Conservation (phyloP, 2,113 vertebrate genomes). For the Butorides virescens region DNA sequence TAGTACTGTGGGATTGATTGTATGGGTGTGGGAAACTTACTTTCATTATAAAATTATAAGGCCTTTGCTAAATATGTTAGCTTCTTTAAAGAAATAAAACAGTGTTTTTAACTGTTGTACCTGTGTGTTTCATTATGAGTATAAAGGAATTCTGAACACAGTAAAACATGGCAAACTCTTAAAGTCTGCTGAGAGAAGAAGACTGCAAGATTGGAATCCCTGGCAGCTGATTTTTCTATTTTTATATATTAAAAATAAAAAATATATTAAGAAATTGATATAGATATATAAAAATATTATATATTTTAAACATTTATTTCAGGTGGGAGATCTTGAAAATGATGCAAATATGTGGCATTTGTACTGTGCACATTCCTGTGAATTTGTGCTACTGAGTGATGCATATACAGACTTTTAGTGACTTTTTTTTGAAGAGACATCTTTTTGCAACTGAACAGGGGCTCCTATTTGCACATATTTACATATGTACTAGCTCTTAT, state of each 20-base stretch:
- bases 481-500: background rate
- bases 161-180: background rate
- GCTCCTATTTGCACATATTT: background rate
- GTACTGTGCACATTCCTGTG: background rate
- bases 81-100: constrained; percentile 21
- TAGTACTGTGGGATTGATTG: background rate
- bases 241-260: background rate
- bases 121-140: background rate
- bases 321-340: background rate
- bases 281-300: background rate
- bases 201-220: background rate
- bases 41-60: background rate
- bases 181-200: background rate
- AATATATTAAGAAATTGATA: background rate
- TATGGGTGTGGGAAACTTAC: background rate
- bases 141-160: background rate
- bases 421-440: background rate
- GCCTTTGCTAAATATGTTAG: background rate
- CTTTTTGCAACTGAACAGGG: background rate
- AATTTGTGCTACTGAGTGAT: background rate
- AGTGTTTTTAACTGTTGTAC: background rate
- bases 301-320: background rate
- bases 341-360: background rate
- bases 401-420: background rate
- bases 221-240: background rate